Percentiles rank a stretch among this genome's conserved stretches.
Evolutionary conservation across 2,797 vertebrate genomes (phyloP).

Genomic region (Hypotaenidia okinawae): DNA sequence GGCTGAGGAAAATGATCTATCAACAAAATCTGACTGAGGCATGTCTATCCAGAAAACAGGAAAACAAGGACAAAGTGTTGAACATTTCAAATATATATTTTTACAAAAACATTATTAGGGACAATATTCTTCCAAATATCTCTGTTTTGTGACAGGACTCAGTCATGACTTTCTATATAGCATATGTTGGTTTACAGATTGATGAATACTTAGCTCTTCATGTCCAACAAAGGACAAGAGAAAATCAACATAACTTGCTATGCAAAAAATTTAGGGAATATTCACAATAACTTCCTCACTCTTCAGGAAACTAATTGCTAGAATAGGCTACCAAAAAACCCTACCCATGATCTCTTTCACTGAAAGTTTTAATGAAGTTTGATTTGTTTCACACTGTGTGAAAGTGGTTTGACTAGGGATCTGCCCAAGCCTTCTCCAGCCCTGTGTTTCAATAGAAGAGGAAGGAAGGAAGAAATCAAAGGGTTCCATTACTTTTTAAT

Average conservation of each 20-base stretch:
- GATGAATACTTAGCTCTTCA: background rate
- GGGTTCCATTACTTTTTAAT: background rate
- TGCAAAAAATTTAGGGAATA: background rate
- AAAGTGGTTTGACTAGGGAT: background rate
- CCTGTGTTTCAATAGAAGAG: background rate
- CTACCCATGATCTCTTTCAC: background rate
- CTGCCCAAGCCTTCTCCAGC: background rate
- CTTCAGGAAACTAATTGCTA: background rate
- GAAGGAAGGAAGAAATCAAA: background rate
- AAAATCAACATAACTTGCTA: background rate
- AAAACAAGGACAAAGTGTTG: background rate
- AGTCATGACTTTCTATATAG: fast-evolving
- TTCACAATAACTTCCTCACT: background rate
- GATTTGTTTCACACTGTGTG: background rate
- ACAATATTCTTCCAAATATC: background rate
- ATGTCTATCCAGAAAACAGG: background rate
- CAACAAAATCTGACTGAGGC: background rate
- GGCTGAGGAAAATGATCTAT: background rate
- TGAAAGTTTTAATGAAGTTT: background rate
- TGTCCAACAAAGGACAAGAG: background rate
- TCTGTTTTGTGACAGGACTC: background rate
- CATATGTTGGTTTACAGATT: background rate
- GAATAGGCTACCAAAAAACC: background rate
- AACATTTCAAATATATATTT: background rate
- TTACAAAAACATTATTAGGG: background rate